These are phyloP conservation scores for Potorous gilbertii DNA, from an alignment of 2,797 vertebrate genomes.

Conservation along the genomic window DNA sequence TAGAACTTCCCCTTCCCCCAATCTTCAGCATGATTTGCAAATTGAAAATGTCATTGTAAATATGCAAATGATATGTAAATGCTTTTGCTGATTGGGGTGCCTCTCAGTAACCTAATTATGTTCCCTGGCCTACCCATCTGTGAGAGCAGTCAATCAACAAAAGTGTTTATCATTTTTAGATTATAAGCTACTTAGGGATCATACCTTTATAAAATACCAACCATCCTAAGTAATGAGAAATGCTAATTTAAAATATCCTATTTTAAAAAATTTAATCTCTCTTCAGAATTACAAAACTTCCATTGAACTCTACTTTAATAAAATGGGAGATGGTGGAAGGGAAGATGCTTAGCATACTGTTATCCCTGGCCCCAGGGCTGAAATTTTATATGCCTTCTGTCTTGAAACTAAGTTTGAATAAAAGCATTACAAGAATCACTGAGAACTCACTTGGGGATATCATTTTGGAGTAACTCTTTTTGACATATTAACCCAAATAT, in stretches of 20 bases:
- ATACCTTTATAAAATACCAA: slow-evolving; percentile 40
- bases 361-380: neutral
- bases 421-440: neutral
- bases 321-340: neutral
- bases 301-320: slow-evolving; percentile 5
- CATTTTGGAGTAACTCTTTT: slow-evolving; percentile 22
- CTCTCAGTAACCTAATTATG: slow-evolving; percentile 70
- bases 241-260: slow-evolving; percentile 29
- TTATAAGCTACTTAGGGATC: slow-evolving; percentile 67
- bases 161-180: slow-evolving; percentile 69
- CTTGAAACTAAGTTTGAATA: slow-evolving; percentile 27
- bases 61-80: slow-evolving; percentile 79
- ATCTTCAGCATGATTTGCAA: slow-evolving; percentile 67
- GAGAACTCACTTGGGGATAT: no score
- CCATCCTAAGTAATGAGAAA: slow-evolving; percentile 35
- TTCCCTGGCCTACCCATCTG: slow-evolving; percentile 67
- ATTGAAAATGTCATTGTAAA: slow-evolving; percentile 76
- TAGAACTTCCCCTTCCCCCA: slow-evolving; percentile 54
- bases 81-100: slow-evolving; percentile 72
- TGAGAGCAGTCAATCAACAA: slow-evolving; percentile 62
- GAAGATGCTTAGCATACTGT: neutral
- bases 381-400: slow-evolving; percentile 16
- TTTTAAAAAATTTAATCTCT: slow-evolving; percentile 33
- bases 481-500: slow-evolving; percentile 1
- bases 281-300: slow-evolving; percentile 35